Evolutionary conservation across 2,888 invertebrate species (phyloP).

Genomic region (Zhengitettix transpicula): DNA sequence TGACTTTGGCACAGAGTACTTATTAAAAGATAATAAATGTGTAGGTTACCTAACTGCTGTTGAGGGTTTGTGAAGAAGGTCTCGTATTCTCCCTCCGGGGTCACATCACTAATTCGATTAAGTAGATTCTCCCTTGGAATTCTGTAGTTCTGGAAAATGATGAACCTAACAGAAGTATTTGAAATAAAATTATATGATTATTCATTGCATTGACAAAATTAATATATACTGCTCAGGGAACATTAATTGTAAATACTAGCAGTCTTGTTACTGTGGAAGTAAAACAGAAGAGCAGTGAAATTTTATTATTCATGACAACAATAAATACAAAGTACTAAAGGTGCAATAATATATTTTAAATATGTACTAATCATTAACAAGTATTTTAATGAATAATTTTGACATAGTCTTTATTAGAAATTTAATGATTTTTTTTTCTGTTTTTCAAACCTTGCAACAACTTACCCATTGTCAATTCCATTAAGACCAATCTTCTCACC

Average conservation of each 20-base stretch:
- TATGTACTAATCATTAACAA: too few relatives aligned
- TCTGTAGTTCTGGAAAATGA: slow-evolving; percentile 48
- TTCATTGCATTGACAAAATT: too few relatives aligned
- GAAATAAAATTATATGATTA: background rate
- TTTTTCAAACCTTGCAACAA: background rate
- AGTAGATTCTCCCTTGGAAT: slow-evolving; percentile 64
- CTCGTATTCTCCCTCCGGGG: slow-evolving; percentile 63
- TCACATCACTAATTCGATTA: slow-evolving; percentile 75
- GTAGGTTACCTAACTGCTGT: slow-evolving; percentile 54
- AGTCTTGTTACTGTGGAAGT: too few relatives aligned
- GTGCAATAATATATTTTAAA: too few relatives aligned
- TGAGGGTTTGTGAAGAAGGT: slow-evolving; percentile 65
- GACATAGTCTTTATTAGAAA: too few relatives aligned
- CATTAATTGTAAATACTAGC: too few relatives aligned
- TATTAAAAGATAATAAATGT: background rate
- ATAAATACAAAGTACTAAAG: too few relatives aligned
- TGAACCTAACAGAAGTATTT: slow-evolving; percentile 23
- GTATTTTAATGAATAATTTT: too few relatives aligned
- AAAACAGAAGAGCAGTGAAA: too few relatives aligned
- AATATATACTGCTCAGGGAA: too few relatives aligned
- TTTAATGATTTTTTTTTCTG: too few relatives aligned
- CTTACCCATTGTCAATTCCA: slow-evolving; percentile 81
- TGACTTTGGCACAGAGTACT: too few relatives aligned
- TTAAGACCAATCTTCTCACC: slow-evolving; percentile 84
- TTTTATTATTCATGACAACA: background rate